Percentiles rank a stretch among this genome's conserved stretches.
Evolutionary conservation across 1,140 invertebrate genomes (phyloP).

Genomic region (Notospermus geniculatus): DNA sequence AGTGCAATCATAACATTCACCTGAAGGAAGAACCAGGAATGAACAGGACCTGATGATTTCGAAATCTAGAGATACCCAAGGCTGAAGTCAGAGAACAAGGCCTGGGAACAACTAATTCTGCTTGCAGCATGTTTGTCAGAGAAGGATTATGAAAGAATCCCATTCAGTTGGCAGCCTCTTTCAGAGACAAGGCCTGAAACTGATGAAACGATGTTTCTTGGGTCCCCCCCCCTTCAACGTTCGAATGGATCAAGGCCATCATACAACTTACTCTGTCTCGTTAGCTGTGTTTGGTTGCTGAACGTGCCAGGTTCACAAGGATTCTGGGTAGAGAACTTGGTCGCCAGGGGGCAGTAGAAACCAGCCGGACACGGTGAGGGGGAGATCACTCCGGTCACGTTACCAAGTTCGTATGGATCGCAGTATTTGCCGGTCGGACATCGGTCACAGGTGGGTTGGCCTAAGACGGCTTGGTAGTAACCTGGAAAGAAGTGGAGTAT

Average conservation of each 20-base stretch:
- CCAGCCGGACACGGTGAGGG: slow-evolving; percentile 38
- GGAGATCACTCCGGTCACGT: slow-evolving; percentile 40
- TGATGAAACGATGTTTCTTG: too few relatives aligned
- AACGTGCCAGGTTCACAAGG: slow-evolving; percentile 46
- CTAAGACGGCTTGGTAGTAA: slow-evolving; percentile 29
- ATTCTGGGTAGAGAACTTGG: slow-evolving; percentile 32
- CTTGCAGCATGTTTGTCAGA: too few relatives aligned
- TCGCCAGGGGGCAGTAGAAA: slow-evolving; percentile 41
- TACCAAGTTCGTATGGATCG: slow-evolving; percentile 42
- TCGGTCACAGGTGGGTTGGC: slow-evolving; percentile 28
- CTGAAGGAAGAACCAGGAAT: neutral
- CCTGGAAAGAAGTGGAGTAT: slow-evolving; percentile 33
- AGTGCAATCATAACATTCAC: slow-evolving; percentile 15
- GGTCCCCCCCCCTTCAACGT: too few relatives aligned
- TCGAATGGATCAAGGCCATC: too few relatives aligned
- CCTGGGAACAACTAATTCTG: too few relatives aligned
- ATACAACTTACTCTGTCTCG: slow-evolving; percentile 32
- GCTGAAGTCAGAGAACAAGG: too few relatives aligned
- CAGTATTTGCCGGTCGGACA: slow-evolving; percentile 42
- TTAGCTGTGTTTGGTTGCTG: slow-evolving; percentile 18
- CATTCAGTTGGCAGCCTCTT: too few relatives aligned
- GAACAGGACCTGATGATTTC: too few relatives aligned
- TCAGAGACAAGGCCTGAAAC: too few relatives aligned
- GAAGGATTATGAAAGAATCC: too few relatives aligned
- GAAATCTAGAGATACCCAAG: too few relatives aligned